A percentile compares a stretch with the other conserved stretches of the same genome.
phyloP scores from a whole-genome alignment of 2,113 vertebrate genomes.

The Microtus ochrogaster region DNA sequence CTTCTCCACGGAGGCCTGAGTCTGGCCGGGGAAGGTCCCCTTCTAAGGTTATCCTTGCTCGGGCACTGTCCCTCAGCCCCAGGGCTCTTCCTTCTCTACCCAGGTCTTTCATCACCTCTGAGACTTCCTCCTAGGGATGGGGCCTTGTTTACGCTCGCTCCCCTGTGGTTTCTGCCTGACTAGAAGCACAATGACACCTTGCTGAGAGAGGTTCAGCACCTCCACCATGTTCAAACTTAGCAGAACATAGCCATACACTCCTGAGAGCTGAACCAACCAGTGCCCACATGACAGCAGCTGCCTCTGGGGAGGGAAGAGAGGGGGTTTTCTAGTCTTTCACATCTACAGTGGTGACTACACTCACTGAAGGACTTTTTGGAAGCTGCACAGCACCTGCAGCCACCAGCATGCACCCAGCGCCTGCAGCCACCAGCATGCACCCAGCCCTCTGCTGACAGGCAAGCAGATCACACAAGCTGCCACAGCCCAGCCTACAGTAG shows the following conservation, averaged over 20 bases:
- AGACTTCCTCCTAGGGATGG: neutral
- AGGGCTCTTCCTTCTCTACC: neutral
- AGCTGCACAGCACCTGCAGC: no score
- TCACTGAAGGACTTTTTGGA: neutral
- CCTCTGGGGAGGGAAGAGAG: no score
- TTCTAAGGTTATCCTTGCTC: neutral
- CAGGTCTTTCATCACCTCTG: neutral
- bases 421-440: no score
- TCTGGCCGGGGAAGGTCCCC: neutral
- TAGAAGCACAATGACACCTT: neutral
- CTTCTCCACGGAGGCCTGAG: neutral
- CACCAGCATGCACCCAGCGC: neutral
- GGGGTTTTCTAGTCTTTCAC: no score
- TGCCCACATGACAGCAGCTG: neutral
- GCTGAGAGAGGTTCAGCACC: neutral
- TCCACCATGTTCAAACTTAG: neutral
- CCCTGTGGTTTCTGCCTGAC: neutral
- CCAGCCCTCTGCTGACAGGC: no score
- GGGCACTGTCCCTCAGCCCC: neutral
- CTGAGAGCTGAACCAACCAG: neutral
- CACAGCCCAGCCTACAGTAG: neutral
- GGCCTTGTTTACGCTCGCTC: no score
- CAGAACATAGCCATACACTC: fast-evolving
- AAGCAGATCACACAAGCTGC: neutral
- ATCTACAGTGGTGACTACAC: no score